Evolutionary conservation across 2,888 invertebrate species (phyloP), one percentile per base, ranked within the genome.

Genomic region (Tetragonula carbonaria): DNA sequence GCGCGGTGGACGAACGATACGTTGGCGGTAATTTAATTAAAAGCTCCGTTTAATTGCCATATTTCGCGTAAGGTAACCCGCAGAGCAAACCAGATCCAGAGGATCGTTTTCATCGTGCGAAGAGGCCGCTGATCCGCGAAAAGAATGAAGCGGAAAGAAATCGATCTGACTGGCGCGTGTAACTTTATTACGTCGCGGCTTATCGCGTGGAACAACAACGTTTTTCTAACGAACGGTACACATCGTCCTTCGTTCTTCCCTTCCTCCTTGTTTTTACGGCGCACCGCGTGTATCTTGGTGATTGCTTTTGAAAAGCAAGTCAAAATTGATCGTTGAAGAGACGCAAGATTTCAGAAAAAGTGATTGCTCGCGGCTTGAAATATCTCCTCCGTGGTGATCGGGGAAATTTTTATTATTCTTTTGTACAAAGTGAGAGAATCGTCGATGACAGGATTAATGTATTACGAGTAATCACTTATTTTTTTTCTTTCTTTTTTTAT

Each of bases 11-110:
- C 33, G 53, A 66, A 74, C 55, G 71, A 51, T 70, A 62, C 65
- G 53, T 18, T 28, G 67, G 38, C 21, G 38, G 75, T 70, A 70
- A 80, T 80, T 74, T 80, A 75, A 80, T 80, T 80, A 23, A 70
- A 80, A 80, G 45, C 23, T 53, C 6, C 23, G 23, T 75, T 80
- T 80, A 70, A 80, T 80, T 75, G 63, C 38, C 74, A 68, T 68
- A 68, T 74, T 62, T 65, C 50, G 16, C 45, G 73, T 57, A 45
- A 45, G 8, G 11, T 11, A 63, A 14, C 28, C 23, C 6, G 8
- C 21, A 51, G 62, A 51, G 5, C 33, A 62, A 33, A 53, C 38
- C 28, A 28, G 77, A 33, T 23, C 57, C 33, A 66, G 55, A 65
- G 62, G 23, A 78, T 33, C 55, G 13, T 28, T 33, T 33, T 33